Conservation (phyloP, 2,888 invertebrate genomes). For the Hemistola chrysoprasaria region DNA sequence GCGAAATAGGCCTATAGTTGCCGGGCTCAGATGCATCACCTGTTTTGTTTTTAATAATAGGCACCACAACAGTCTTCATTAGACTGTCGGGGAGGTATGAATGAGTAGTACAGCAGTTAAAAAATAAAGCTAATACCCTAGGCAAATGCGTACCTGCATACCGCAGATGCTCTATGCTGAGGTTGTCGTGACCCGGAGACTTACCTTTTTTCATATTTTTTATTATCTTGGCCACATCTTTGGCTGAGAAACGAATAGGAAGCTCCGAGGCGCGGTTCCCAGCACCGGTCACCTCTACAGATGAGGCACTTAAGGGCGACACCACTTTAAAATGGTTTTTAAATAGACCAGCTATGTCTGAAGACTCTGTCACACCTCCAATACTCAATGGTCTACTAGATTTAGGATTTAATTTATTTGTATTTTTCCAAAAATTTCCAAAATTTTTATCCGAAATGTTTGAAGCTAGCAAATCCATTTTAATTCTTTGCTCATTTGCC, state of each 20-base stretch:
- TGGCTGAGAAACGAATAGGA: background rate
- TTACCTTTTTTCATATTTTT: slow-evolving; percentile 3
- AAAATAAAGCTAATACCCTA: slow-evolving; percentile 20
- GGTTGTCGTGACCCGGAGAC: slow-evolving; percentile 18
- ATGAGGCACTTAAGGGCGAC: background rate
- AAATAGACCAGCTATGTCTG: slow-evolving; percentile 3
- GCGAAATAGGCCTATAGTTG: slow-evolving; percentile 28
- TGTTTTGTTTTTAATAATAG: slow-evolving; percentile 27
- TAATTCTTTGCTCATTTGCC: background rate
- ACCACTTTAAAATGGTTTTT: background rate
- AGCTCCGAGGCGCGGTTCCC: background rate
- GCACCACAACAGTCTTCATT: slow-evolving; percentile 23
- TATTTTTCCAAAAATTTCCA: slow-evolving; percentile 12
- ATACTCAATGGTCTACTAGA: slow-evolving; percentile 1
- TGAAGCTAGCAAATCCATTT: slow-evolving; percentile 5
- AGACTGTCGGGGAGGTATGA: slow-evolving; percentile 5
- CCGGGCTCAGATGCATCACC: slow-evolving; percentile 17
- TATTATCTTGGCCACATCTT: background rate
- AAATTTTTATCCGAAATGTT: slow-evolving; percentile 4
- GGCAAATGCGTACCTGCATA: slow-evolving; percentile 23
- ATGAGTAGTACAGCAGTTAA: slow-evolving; percentile 19
- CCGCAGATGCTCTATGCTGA: slow-evolving; percentile 24
- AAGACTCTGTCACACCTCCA: slow-evolving; percentile 1
- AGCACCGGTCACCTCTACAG: background rate
- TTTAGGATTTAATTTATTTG: slow-evolving; percentile 1